Evolutionary conservation across 2,797 vertebrate species (phyloP), one percentile per base, ranked within the genome.

Genomic region (Anguilla anguilla): DNA sequence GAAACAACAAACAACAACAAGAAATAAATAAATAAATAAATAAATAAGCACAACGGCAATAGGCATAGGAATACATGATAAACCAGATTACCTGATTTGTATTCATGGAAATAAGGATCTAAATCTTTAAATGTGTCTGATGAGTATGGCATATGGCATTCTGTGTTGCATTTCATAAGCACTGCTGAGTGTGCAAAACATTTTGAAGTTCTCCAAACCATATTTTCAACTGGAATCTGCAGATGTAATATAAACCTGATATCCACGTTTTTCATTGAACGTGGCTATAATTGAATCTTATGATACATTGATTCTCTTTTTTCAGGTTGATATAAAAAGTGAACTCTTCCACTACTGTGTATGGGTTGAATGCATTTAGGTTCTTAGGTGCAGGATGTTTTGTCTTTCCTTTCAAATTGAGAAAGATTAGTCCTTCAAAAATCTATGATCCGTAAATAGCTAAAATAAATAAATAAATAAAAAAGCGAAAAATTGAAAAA

Each of bases 341-440:
- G 39, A 17, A 43, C 9, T 49, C 25, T 49, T 25, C 17, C 39
- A 25, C 43, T 51, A 22, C n/a, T 82, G 22, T 49, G 43, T 51
- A n/a, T 82, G 3, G 46, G 79, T 49, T 82, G 79, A 51, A 49
- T 82, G 79, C 43, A 51, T 51, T 82, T 49, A 49, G 43, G 7
- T 82, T 82, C 46, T 82, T 4, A 31, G 79, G 79, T 82, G 2
- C 46, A 51, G 79, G 43, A 19, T n/a, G 79, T n/a, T 82, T 82
- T 82, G 79, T 82, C 39, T 82, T 82, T 82, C 19, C 43, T 25
- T 82, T 82, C 46, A 82, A 49, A 82, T 49, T 82, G 79, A 82
- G 43, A 82, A 49, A 51, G 79, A 82, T 82, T 51, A 46, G 43
- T 25, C 46, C 35, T 82, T 49, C 43, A 22, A 82, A 82, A 46